Evolutionary conservation across 2,113 vertebrate species (phyloP).

Genomic region (Cisticola juncidis): DNA sequence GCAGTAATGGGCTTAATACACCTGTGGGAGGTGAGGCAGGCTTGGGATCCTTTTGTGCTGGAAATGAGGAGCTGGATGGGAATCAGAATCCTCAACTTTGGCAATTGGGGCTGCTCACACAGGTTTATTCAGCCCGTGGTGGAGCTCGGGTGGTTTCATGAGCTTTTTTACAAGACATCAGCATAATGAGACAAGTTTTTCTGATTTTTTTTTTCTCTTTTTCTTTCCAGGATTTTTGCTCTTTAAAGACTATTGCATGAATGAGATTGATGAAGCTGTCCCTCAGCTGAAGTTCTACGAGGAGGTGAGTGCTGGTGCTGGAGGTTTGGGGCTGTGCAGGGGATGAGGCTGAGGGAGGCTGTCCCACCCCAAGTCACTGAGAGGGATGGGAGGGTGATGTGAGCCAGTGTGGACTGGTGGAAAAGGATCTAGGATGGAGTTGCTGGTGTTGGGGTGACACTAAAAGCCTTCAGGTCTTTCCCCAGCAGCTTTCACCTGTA

Average conservation of each 20-base stretch:
- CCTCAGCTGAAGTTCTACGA: slow-evolving; percentile 98
- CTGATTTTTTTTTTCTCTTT: not conserved
- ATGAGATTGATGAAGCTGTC: slow-evolving; percentile 93
- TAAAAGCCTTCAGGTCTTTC: not conserved
- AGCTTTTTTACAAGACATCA: not conserved
- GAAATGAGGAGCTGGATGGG: not conserved
- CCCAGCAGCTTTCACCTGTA: not conserved
- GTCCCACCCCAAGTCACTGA: fast-evolving
- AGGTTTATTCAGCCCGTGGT: fast-evolving
- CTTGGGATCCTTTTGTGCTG: not conserved
- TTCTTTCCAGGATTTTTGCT: slow-evolving; percentile 87
- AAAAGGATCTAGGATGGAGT: not conserved
- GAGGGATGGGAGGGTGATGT: not conserved
- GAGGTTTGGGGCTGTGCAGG: not conserved
- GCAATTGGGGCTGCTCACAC: fast-evolving
- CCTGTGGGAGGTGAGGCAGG: not conserved
- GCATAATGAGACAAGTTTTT: fast-evolving
- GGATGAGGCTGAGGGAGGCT: not conserved
- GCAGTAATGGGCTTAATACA: not conserved
- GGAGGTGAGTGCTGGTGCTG: slow-evolving; percentile 78
- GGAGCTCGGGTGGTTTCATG: fast-evolving
- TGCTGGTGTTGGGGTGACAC: not conserved
- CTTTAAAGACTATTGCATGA: slow-evolving; percentile 96
- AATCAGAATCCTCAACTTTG: not conserved
- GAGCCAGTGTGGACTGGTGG: not conserved